These are phyloP conservation scores for Mycogona germanica DNA, from an alignment of 2,888 invertebrate species.

Conservation along the genomic window DNA sequence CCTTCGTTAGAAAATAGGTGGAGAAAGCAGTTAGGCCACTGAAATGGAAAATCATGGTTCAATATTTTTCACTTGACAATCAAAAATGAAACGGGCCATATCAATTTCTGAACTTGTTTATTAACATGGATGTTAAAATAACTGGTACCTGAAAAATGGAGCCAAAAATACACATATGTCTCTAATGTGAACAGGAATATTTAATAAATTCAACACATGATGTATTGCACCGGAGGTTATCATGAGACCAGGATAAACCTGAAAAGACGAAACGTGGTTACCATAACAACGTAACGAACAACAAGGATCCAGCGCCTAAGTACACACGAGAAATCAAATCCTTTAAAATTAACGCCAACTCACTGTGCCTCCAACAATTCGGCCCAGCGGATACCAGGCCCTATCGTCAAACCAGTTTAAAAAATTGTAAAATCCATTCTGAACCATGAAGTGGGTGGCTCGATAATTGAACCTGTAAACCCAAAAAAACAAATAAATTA, in stretches of 20 bases:
- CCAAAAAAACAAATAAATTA: conserved; percentile 3
- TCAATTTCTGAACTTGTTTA: too few relatives aligned
- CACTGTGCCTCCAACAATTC: conserved; percentile 97
- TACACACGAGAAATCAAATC: background rate
- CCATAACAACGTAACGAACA: too few relatives aligned
- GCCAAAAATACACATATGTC: conserved; percentile 98
- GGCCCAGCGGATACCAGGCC: conserved; percentile 97
- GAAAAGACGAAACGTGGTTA: too few relatives aligned
- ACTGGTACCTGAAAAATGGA: conserved; percentile 91
- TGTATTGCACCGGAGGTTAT: conserved; percentile 97
- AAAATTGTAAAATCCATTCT: conserved; percentile 98
- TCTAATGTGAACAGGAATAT: conserved; percentile 95
- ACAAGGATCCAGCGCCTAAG: background rate
- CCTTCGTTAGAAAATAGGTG: conserved; percentile 93
- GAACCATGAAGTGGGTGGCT: conserved; percentile 97
- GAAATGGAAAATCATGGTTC: conserved; percentile 31
- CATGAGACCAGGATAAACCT: conserved; percentile 95
- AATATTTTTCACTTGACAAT: background rate
- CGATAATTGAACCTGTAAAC: conserved; percentile 90
- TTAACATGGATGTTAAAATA: conserved; percentile 16
- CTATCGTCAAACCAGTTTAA: conserved; percentile 99
- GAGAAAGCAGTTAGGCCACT: conserved; percentile 97
- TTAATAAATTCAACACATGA: conserved; percentile 74
- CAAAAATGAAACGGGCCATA: background rate
- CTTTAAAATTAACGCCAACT: conserved; percentile 23